Conservation (phyloP, 2,797 vertebrate genomes). For the Tarsius wallacei region DNA sequence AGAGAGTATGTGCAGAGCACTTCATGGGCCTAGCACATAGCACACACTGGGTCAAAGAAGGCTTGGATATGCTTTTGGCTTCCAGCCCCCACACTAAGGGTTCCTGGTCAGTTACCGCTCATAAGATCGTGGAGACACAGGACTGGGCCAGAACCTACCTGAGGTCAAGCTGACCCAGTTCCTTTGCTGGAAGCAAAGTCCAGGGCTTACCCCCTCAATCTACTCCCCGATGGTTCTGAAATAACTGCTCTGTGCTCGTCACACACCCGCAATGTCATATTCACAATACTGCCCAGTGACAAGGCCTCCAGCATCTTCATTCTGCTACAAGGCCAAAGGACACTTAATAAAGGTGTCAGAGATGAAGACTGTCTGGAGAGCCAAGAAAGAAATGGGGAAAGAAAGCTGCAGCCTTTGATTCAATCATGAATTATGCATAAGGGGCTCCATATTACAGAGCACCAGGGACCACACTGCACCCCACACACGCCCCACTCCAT, state of each 20-base stretch:
- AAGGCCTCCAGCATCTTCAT: not conserved
- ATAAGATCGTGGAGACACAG: not conserved
- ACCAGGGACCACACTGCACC: not conserved
- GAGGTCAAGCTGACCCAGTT: constrained; percentile 12
- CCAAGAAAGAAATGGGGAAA: constrained; percentile 54
- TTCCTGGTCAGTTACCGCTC: constrained; percentile 49
- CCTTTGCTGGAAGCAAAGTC: not conserved
- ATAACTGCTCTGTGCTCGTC: not conserved
- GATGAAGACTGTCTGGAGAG: constrained; percentile 63
- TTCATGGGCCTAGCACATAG: not conserved
- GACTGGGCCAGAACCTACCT: not conserved
- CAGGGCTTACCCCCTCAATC: not conserved
- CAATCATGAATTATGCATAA: constrained; percentile 70
- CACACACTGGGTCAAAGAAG: not conserved
- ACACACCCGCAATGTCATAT: not conserved
- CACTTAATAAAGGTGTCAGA: constrained; percentile 47
- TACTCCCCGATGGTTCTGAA: fast-evolving
- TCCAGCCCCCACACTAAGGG: constrained; percentile 3
- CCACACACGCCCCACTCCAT: not conserved
- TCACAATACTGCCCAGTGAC: not conserved
- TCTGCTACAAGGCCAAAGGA: constrained; percentile 21
- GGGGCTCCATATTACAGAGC: not conserved
- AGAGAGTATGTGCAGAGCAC: not conserved
- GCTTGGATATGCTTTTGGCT: not conserved
- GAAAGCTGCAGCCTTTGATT: constrained; percentile 56